Base-by-base conservation (phyloP, 2,797 vertebrate genomes). In the Pangasius krempfi region DNA sequence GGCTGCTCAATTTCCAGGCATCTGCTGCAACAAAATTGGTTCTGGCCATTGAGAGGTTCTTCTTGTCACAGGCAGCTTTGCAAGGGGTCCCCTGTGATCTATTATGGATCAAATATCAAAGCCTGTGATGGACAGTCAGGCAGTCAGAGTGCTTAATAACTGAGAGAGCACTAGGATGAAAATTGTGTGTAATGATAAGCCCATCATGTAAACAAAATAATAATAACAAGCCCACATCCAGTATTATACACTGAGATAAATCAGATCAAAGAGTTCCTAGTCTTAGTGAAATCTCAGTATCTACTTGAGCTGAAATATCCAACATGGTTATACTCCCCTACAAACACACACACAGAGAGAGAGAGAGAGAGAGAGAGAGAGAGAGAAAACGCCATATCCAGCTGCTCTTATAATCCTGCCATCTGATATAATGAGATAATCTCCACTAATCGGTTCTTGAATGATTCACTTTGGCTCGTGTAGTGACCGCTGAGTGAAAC, bases 31-130 rank as follows among this genome's bases (percentile, higher is more conserved):
- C 47, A 14, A 44, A 76, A 78, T 54, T 85, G 18, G 22, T 10
- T 64, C 25, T 58, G 70, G 75, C n/a, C 79, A 6, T 64, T 44
- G n/a, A 73, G 86, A 80, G 20, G 52, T 54, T 60, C 64, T 66
- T 86, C 54, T n/a, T 40, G 56, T 52, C 18, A 40, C 30, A 1
- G 44, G 25, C n/a, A 68, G 72, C 27, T 60, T 50, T 30, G 78
- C 58, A 27, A 54, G 22, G 4, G 52, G 81, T 76, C 70, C 25
- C 81, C 82, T 89, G 86, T 81, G 44, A 90, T 89, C 73, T 81
- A 79, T 87, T 44, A 88, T 87, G 73, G 86, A 90, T 91, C 88
- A 81, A 88, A 89, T 78, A 80, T 62, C 86, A 86, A 85, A 83
- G 18, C 47, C 64, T 14, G 30, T 85, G 64, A 54, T 83, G 47